Percentiles rank a stretch among this genome's conserved stretches.
Conservation (phyloP, 2,888 invertebrate species). For the Ophion ventricosus region DNA sequence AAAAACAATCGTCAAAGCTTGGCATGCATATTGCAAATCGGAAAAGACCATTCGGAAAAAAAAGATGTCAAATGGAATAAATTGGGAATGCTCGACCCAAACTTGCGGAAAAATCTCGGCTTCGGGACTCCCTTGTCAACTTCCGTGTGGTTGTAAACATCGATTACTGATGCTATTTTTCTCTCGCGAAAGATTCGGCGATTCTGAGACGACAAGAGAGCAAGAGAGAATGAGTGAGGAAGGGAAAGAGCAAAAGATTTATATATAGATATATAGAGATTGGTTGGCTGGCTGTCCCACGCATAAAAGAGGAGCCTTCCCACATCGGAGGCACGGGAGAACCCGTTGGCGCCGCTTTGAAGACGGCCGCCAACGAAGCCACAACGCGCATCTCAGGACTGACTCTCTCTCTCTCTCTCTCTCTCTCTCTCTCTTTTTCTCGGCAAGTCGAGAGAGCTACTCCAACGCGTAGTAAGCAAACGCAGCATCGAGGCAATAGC, state of each 20-base stretch:
- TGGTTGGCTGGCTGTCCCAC: constrained; percentile 52
- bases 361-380: constrained; percentile 65
- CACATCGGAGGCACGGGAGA: constrained; percentile 46
- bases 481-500: constrained; percentile 40
- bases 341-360: constrained; percentile 70
- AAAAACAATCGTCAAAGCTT: too few relatives aligned
- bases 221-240: background rate
- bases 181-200: constrained; percentile 47
- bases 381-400: constrained; percentile 12
- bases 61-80: too few relatives aligned
- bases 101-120: background rate
- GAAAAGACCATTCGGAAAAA: too few relatives aligned
- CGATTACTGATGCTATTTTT: constrained; percentile 3
- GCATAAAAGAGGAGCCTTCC: constrained; percentile 46
- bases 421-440: constrained; percentile 14
- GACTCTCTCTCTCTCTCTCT: constrained; percentile 2
- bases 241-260: background rate
- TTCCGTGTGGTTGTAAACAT: background rate
- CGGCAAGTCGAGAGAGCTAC: constrained; percentile 28
- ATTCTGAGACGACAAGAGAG: constrained; percentile 17
- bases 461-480: constrained; percentile 29
- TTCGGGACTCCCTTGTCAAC: background rate
- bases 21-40: too few relatives aligned
- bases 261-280: constrained; percentile 16
- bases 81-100: background rate